Evolutionary conservation across 2,797 vertebrate species (phyloP), one percentile per base, ranked within the genome.

Genomic region (Emydoidea blandingii): DNA sequence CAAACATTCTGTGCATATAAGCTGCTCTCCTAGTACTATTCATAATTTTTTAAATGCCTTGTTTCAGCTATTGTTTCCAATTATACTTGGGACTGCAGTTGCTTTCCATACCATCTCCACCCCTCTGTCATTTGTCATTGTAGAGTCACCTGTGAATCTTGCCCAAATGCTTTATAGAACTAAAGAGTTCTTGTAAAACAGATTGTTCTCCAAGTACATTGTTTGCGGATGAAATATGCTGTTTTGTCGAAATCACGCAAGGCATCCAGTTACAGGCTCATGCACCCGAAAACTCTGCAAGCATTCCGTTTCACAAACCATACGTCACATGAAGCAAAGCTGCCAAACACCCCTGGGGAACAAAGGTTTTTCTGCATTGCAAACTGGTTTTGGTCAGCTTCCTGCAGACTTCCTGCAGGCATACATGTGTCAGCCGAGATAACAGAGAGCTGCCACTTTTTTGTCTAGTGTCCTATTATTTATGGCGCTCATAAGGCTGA

Each of bases 141-240:
- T 54, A 47, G 16, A 1, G 0, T 19, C 56, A 34, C 52, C 82
- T 52, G 16, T 34, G 72, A 92, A 15, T 41, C 86, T 81, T 82
- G 10, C 85, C 31, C 56, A 10, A 2, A 2, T 50, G 49, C n/a
- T 79, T 68, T 27, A 15, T 8, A 49, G 49, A 68, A 25, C 31
- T 8, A 31, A 91, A 54, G 84, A 19, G 3, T 2, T 41, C 19
- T 52, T 7, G 1, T 0, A 79, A 50, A 68, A 50, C 29, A n/a
- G 0, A 41, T n/a, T 27, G 54, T 62, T 82, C 65, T 12, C 50
- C 2, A 2, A 5, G 7, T 4, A 0, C 12, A 0, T 47, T 94
- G 52, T 37, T 5, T 4, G 9, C 8, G 8, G 44, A 31, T 68
- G 53, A 25, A 88, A 21, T 79, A 2, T 1, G 19, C 0, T 0